A percentile compares a stretch with the other conserved stretches of the same genome.
Conservation (phyloP, 2,888 invertebrate species). For the Scaptomyza parva region DNA sequence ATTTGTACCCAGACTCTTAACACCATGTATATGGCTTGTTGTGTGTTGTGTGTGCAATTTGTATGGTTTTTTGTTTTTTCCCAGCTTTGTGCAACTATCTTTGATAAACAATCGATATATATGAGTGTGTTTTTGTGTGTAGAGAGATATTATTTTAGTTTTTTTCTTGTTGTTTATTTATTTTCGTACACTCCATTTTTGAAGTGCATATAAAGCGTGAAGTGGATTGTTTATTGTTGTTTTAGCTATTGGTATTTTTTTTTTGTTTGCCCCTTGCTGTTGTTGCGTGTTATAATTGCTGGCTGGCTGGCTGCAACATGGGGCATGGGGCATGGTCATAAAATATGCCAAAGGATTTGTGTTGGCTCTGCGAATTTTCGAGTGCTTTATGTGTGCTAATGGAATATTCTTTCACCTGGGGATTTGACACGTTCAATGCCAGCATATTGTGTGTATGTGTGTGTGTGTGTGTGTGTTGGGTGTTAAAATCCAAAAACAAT, state of each 20-base stretch:
- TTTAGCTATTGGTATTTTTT: conserved; percentile 4
- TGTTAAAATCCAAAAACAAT: conserved; percentile 12
- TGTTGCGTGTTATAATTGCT: conserved; percentile 34
- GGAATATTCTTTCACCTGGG: conserved; percentile 28
- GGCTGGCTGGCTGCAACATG: conserved; percentile 1
- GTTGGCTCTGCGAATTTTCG: conserved; percentile 18
- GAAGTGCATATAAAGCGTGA: conserved; percentile 25
- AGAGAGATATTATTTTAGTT: not conserved
- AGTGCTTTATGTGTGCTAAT: conserved; percentile 36
- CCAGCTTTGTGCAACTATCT: conserved; percentile 18
- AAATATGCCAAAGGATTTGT: conserved; percentile 47
- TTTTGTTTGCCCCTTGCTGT: conserved; percentile 11
- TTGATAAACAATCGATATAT: conserved; percentile 20
- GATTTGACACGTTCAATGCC: conserved; percentile 41
- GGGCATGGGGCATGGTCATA: conserved; percentile 21
- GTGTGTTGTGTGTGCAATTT: conserved; percentile 17
- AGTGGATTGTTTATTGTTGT: conserved; percentile 24
- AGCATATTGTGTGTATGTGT: not conserved
- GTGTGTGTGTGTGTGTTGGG: not conserved
- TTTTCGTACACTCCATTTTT: conserved; percentile 10
- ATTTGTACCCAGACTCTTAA: conserved; percentile 17
- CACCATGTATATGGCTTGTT: not conserved
- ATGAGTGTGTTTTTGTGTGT: not conserved
- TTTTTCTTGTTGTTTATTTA: conserved; percentile 10
- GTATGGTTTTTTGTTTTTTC: conserved; percentile 23